Base-by-base conservation (phyloP, 2,888 invertebrate genomes). In the Machimus atricapillus region DNA sequence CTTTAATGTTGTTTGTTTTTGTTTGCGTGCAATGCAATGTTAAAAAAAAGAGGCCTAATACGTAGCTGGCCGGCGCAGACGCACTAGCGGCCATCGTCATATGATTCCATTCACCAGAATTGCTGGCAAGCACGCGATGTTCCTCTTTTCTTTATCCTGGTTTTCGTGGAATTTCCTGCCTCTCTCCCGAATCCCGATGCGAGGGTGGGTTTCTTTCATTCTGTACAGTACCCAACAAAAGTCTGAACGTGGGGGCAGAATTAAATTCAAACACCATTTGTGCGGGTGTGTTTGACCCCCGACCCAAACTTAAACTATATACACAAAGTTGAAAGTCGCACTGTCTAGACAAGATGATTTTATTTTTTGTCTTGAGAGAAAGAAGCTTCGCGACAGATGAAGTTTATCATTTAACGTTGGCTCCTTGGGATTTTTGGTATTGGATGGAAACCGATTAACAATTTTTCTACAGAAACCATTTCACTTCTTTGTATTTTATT, bases 81-180 rank as follows among this genome's bases (percentile, higher is more conserved):
- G 82, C 58, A 66, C 19, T 4, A n/a, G 0, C 58, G n/a, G 27
- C 37, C 66, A 34, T 8, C 82, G 23, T 82, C 82, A 82, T 82
- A 82, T 82, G 82, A 82, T 82, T 82, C 82, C 82, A 82, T 82
- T 82, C 82, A 82, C 82, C n/a, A 82, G 82, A 82, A 82, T 37
- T 66, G 66, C 66, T 66, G 27, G 19, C 66, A 66, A 66, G 66
- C 66, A 66, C 66, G 66, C 23, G 66, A 66, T 31, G 16, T 37
- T 76, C 37, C 14, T 37, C 76, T 76, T 76, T 76, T 76, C 37
- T 37, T 34, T 76, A 76, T 76, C 37, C 46, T 19, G n/a, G 8
- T 7, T 40, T 14, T 19, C 19, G 12, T 78, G 66, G 66, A 66
- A 66, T 66, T 66, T 66, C 66, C 66, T 66, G 27, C 66, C 66